Conservation (phyloP, 1,140 invertebrate species). For the Lucilia sericata region DNA sequence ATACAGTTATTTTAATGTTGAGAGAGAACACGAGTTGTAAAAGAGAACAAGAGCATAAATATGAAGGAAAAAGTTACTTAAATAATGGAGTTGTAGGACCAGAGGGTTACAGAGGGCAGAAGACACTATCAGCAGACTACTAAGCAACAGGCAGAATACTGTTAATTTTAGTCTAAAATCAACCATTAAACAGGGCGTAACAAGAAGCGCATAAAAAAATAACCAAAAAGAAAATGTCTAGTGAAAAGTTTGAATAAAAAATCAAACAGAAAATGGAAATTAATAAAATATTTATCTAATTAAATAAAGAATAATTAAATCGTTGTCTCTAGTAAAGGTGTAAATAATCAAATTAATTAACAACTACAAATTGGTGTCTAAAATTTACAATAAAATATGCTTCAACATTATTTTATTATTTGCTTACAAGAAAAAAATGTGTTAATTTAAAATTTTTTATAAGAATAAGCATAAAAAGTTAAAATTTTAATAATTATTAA, state of each 20-base stretch:
- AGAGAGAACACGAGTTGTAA: neutral
- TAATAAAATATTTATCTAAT: neutral
- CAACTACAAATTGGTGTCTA: neutral
- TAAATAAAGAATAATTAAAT: neutral
- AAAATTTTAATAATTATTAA: neutral
- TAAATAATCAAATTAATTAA: too few species aligned
- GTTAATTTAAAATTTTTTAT: neutral
- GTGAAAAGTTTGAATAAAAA: neutral
- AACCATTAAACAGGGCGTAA: constrained; percentile 40
- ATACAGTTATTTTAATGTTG: constrained; percentile 8
- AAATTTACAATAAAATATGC: constrained; percentile 18
- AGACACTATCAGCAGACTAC: neutral
- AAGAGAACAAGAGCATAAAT: neutral
- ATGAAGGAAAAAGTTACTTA: neutral
- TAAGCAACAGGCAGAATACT: constrained; percentile 38
- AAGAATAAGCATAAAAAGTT: neutral
- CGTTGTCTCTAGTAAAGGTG: too few species aligned
- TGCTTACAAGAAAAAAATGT: neutral
- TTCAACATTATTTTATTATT: neutral
- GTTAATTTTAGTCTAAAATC: constrained; percentile 23
- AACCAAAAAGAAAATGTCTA: neutral
- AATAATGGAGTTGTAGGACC: constrained; percentile 2
- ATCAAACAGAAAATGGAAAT: neutral
- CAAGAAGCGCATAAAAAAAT: neutral
- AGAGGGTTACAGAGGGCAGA: neutral